phyloP scores from a whole-genome alignment of 1,140 invertebrate genomes.

The Ceratoteleas bidentatus region DNA sequence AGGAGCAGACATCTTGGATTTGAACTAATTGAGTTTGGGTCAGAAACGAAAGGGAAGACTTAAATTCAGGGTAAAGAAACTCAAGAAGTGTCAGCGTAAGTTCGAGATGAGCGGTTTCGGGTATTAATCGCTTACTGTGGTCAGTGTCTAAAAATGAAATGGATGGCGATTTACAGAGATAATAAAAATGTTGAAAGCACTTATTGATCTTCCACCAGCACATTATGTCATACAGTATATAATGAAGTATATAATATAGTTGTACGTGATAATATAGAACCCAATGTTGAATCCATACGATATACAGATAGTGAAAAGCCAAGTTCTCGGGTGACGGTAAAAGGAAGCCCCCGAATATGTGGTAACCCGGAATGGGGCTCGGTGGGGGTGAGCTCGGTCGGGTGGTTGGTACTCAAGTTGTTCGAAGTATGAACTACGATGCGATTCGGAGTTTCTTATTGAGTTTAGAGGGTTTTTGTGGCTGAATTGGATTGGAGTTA shows the following conservation, averaged over 20 bases:
- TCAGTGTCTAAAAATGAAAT: slow-evolving; percentile 43
- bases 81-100: slow-evolving; percentile 10
- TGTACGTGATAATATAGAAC: slow-evolving; percentile 49
- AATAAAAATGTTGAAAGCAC: slow-evolving; percentile 59
- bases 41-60: slow-evolving; percentile 17
- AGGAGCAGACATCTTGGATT: too few species aligned
- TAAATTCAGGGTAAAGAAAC: slow-evolving; percentile 19
- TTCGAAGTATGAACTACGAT: background rate
- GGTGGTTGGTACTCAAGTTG: background rate
- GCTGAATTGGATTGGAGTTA: too few species aligned
- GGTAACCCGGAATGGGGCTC: too few species aligned
- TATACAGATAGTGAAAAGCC: slow-evolving; percentile 55
- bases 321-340: slow-evolving; percentile 48
- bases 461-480: too few species aligned
- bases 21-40: slow-evolving; percentile 25
- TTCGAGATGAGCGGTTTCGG: slow-evolving; percentile 28
- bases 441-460: too few species aligned
- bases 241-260: slow-evolving; percentile 51
- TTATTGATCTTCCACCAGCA: slow-evolving; percentile 58
- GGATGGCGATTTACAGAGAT: slow-evolving; percentile 43
- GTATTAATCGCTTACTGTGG: slow-evolving; percentile 41
- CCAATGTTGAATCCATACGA: slow-evolving; percentile 53
- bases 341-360: background rate
- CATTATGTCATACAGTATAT: slow-evolving; percentile 47
- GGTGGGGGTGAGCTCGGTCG: too few species aligned